Conservation (phyloP, 2,797 vertebrate species). For the Tympanoctomys barrerae region DNA sequence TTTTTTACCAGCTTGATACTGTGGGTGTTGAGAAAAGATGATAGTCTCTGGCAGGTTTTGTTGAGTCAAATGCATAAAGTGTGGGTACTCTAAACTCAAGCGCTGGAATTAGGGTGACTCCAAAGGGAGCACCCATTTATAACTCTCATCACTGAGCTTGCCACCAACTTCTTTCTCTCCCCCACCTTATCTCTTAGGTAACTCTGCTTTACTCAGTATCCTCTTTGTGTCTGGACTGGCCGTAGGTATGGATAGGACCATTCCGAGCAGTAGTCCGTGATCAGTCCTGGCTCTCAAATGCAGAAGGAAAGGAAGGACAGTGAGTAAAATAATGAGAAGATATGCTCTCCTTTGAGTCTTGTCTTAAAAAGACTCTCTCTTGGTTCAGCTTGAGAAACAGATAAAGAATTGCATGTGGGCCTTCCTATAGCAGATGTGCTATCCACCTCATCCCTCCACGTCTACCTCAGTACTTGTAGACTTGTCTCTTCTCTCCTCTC, state of each 20-base stretch:
- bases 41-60: conserved; percentile 16
- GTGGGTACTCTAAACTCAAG: not conserved
- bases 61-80: not conserved
- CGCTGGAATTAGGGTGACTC: not conserved
- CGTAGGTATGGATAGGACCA: not conserved
- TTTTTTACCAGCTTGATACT: not conserved
- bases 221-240: not conserved
- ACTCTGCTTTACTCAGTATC: not conserved
- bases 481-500: not conserved
- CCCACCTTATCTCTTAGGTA: not conserved
- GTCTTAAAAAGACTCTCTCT: not conserved
- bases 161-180: not conserved
- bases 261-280: not conserved
- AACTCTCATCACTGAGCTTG: not conserved
- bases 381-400: not conserved
- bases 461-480: not conserved
- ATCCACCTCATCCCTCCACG: not conserved
- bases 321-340: not conserved
- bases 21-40: conserved; percentile 42
- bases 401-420: not conserved
- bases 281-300: not conserved
- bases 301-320: not conserved
- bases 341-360: not conserved
- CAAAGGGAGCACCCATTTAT: not conserved
- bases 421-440: not conserved